Evolutionary conservation across 2,888 invertebrate genomes (phyloP).

Genomic region (Polietes domitor): DNA sequence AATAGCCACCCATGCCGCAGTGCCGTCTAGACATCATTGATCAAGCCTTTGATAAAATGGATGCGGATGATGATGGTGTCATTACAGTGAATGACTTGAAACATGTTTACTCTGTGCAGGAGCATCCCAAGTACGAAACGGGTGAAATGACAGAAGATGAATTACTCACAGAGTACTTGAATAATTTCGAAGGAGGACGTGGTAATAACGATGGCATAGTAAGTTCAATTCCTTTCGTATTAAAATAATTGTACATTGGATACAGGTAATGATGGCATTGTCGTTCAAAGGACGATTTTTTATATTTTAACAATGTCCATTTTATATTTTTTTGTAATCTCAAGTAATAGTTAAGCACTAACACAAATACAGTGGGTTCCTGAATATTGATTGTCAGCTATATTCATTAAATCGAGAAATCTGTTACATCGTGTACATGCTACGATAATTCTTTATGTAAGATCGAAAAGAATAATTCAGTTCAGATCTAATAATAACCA

Average conservation of each 20-base stretch:
- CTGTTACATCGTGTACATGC: too few species aligned
- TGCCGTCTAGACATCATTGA: slow-evolving; percentile 87
- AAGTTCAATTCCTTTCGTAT: slow-evolving; percentile 54
- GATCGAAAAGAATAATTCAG: too few species aligned
- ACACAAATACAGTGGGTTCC: too few species aligned
- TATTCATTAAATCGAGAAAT: too few species aligned
- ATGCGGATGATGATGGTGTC: slow-evolving; percentile 91
- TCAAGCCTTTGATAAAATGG: slow-evolving; percentile 92
- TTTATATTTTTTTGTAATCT: too few species aligned
- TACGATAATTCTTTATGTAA: too few species aligned
- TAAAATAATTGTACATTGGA: neutral
- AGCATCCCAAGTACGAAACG: slow-evolving; percentile 91
- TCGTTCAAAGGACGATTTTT: too few species aligned
- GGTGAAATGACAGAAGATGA: slow-evolving; percentile 93
- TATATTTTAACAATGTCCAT: too few species aligned
- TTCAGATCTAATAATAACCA: too few species aligned
- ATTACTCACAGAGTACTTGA: slow-evolving; percentile 90
- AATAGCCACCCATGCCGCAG: slow-evolving; percentile 91
- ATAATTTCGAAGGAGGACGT: slow-evolving; percentile 89
- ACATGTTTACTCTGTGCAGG: slow-evolving; percentile 90
- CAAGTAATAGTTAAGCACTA: too few species aligned
- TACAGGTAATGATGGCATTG: neutral
- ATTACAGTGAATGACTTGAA: slow-evolving; percentile 89
- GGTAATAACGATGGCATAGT: slow-evolving; percentile 88
- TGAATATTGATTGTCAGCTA: too few species aligned